Percentiles rank a stretch among this genome's conserved stretches.
phyloP scores from a whole-genome alignment of 1,140 invertebrate genomes.

The Euura saliciscinereae region DNA sequence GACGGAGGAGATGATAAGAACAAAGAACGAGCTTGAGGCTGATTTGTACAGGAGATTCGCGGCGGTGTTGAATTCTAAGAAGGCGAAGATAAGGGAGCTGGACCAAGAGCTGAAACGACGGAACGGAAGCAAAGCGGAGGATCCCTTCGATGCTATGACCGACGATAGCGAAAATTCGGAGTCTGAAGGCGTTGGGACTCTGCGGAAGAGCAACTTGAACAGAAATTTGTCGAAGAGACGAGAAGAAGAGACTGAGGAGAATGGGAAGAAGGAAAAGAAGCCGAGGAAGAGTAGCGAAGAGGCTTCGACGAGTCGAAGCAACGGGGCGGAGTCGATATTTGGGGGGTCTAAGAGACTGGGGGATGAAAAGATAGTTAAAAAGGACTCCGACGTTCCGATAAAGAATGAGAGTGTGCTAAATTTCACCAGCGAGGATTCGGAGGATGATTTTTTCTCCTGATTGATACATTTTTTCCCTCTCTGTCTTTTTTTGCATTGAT shows the following conservation, averaged over 20 bases:
- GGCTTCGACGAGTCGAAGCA: not conserved
- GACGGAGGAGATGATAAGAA: not conserved
- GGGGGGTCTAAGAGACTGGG: too few relatives aligned
- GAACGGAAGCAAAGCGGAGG: not conserved
- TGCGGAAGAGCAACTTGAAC: too few relatives aligned
- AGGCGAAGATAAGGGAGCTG: constrained; percentile 19
- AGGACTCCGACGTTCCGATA: not conserved
- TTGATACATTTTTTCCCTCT: too few relatives aligned
- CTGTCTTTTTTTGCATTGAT: too few relatives aligned
- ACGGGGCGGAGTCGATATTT: not conserved
- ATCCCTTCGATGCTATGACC: constrained; percentile 14
- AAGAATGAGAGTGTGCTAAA: not conserved
- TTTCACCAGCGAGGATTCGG: constrained; percentile 14
- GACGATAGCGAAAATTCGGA: constrained; percentile 16
- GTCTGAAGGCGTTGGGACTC: not conserved
- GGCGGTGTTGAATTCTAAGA: constrained; percentile 21
- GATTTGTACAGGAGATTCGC: constrained; percentile 20
- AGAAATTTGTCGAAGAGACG: too few relatives aligned
- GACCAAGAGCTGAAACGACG: not conserved
- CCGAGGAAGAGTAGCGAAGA: not conserved
- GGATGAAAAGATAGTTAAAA: not conserved
- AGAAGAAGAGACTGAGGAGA: too few relatives aligned
- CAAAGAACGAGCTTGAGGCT: constrained; percentile 21
- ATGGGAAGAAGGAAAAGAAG: not conserved
- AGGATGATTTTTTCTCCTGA: constrained; percentile 23